These are phyloP conservation scores for Eumaeus atala DNA, from an alignment of 1,140 invertebrate species.

Conservation along the genomic window DNA sequence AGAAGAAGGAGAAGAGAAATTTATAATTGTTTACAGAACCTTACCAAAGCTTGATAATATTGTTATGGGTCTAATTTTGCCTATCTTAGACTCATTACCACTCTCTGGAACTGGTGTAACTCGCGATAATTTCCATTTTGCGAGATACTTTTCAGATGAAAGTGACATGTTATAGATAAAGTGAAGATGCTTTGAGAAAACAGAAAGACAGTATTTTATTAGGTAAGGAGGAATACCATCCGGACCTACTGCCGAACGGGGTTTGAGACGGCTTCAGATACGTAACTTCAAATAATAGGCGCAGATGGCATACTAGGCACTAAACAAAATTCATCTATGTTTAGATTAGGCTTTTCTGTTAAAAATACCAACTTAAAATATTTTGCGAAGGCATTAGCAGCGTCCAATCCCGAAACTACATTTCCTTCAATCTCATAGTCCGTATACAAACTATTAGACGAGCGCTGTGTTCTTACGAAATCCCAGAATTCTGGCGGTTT, in stretches of 20 bases:
- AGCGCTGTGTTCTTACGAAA: too few species aligned
- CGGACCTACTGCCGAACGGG: not conserved
- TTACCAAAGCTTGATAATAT: too few species aligned
- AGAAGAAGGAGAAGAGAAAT: too few species aligned
- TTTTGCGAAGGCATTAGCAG: not conserved
- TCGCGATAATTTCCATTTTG: not conserved
- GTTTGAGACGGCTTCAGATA: not conserved
- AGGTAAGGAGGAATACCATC: not conserved
- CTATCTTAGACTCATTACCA: too few species aligned
- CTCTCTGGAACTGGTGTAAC: not conserved
- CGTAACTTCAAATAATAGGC: not conserved
- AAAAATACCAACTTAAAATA: not conserved
- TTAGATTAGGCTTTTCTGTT: constrained; percentile 5
- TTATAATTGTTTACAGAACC: too few species aligned
- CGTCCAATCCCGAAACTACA: not conserved
- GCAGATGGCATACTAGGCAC: not conserved
- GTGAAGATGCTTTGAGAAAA: not conserved
- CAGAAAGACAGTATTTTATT: not conserved
- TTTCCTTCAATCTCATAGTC: constrained; percentile 2
- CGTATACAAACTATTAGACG: too few species aligned
- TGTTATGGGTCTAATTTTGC: too few species aligned
- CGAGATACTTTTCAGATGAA: too few species aligned
- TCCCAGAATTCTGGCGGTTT: too few species aligned
- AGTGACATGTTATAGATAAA: too few species aligned
- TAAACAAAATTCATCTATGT: constrained; percentile 5